Percentiles rank a stretch among this genome's conserved stretches.
Evolutionary conservation across 1,140 invertebrate genomes (phyloP).

Genomic region (Drosophila asahinai): DNA sequence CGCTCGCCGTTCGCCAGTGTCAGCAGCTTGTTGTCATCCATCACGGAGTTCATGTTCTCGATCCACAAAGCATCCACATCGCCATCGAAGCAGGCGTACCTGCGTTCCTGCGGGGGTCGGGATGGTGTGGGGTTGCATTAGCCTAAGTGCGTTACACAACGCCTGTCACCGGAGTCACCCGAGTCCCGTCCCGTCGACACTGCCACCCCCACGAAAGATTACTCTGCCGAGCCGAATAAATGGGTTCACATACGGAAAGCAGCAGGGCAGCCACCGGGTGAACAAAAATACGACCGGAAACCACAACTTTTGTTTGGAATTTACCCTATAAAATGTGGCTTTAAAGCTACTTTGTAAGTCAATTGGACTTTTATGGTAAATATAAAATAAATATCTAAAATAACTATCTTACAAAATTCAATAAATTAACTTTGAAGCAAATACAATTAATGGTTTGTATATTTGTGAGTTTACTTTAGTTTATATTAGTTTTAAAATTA

Average conservation of each 20-base stretch:
- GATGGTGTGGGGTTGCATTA: constrained; percentile 68
- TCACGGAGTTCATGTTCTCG: constrained; percentile 98
- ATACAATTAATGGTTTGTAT: no score
- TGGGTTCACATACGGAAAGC: constrained; percentile 15
- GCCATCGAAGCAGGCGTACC: constrained; percentile 96
- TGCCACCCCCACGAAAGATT: constrained; percentile 46
- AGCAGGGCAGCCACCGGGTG: constrained; percentile 2
- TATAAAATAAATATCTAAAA: no score
- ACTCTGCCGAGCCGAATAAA: constrained; percentile 48
- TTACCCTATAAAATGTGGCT: background rate
- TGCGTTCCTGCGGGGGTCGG: constrained; percentile 87
- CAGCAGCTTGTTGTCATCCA: constrained; percentile 96
- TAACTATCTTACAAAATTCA: background rate
- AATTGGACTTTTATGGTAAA: background rate
- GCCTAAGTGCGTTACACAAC: constrained; percentile 77
- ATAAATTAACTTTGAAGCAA: no score
- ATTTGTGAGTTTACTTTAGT: no score
- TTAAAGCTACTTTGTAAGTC: background rate
- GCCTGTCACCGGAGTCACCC: constrained; percentile 21
- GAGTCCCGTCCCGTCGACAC: background rate
- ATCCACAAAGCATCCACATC: constrained; percentile 97
- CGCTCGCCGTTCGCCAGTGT: constrained; percentile 96
- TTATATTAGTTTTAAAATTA: no score
- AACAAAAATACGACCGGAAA: background rate
- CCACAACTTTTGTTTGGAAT: background rate